A percentile compares a stretch with the other conserved stretches of the same genome.
Evolutionary conservation across 2,888 invertebrate species (phyloP).

Genomic region (Tetragnatha montana): DNA sequence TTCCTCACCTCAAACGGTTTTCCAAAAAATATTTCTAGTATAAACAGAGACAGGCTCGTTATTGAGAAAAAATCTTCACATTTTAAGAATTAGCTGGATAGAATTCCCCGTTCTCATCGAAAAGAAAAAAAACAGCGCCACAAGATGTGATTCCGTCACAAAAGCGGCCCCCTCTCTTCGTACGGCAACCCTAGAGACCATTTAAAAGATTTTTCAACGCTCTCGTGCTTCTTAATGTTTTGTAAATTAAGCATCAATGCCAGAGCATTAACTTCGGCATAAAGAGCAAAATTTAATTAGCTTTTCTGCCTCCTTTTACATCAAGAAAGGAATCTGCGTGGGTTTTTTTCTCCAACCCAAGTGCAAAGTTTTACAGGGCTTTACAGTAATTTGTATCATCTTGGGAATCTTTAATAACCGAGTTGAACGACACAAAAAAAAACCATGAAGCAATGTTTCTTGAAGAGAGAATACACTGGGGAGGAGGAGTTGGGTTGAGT

Average conservation of each 20-base stretch:
- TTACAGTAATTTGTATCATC: conserved; percentile 52
- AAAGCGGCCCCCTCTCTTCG: too few relatives aligned
- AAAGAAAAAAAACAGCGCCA: too few relatives aligned
- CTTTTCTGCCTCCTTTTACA: conserved; percentile 40
- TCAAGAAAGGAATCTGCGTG: conserved; percentile 1
- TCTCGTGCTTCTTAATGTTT: conserved; percentile 56
- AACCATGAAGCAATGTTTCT: background rate
- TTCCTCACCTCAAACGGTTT: too few relatives aligned
- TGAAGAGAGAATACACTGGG: conserved; percentile 2
- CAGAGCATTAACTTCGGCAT: conserved; percentile 41
- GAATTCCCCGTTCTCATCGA: too few relatives aligned
- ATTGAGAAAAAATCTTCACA: too few relatives aligned
- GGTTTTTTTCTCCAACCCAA: conserved; percentile 10
- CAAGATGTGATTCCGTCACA: too few relatives aligned
- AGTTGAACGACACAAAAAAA: background rate
- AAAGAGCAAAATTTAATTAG: conserved; percentile 60
- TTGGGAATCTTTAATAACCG: conserved; percentile 48
- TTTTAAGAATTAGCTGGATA: too few relatives aligned
- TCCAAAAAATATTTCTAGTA: too few relatives aligned
- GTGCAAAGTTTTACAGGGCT: conserved; percentile 34
- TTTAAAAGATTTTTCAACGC: conserved; percentile 58
- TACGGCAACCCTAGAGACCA: conserved; percentile 21
- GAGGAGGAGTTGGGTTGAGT: too few relatives aligned
- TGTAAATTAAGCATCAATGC: conserved; percentile 63
- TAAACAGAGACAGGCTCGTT: too few relatives aligned